These are phyloP conservation scores for Pachycephus smyrnensis DNA, from an alignment of 2,888 invertebrate genomes.

Conservation along the genomic window DNA sequence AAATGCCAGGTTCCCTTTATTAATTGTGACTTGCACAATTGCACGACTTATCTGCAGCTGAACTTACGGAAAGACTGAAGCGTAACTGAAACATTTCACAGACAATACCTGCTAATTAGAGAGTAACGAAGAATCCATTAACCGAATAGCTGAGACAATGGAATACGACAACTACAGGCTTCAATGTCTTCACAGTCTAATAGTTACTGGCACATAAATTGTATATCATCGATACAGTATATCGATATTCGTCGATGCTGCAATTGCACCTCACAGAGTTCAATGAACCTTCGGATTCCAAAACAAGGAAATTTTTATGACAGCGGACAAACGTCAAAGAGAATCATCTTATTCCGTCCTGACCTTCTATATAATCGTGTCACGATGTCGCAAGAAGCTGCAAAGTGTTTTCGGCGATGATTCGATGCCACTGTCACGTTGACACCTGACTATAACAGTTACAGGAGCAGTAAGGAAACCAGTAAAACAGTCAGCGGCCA, in stretches of 20 bases:
- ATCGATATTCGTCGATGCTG: no score
- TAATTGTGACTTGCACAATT: neutral
- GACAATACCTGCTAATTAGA: neutral
- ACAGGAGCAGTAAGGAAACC: slow-evolving; percentile 5
- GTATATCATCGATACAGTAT: neutral
- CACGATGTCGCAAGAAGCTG: neutral
- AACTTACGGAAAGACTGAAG: neutral
- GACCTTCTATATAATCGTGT: neutral
- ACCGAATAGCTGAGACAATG: neutral
- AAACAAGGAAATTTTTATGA: neutral
- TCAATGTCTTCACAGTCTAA: neutral
- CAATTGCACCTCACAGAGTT: neutral
- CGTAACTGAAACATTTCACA: neutral
- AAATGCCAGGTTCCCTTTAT: neutral
- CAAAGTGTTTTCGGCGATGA: neutral
- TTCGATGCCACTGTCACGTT: neutral
- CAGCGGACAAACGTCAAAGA: neutral
- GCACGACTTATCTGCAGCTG: neutral
- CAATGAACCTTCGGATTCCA: neutral
- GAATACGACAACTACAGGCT: neutral
- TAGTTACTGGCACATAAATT: neutral
- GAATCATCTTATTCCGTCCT: neutral
- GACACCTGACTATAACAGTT: neutral
- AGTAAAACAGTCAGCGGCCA: slow-evolving; percentile 19
- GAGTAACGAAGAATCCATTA: neutral